Base-by-base conservation (phyloP, 2,888 invertebrate genomes). In the Alentia gelatinosa region DNA sequence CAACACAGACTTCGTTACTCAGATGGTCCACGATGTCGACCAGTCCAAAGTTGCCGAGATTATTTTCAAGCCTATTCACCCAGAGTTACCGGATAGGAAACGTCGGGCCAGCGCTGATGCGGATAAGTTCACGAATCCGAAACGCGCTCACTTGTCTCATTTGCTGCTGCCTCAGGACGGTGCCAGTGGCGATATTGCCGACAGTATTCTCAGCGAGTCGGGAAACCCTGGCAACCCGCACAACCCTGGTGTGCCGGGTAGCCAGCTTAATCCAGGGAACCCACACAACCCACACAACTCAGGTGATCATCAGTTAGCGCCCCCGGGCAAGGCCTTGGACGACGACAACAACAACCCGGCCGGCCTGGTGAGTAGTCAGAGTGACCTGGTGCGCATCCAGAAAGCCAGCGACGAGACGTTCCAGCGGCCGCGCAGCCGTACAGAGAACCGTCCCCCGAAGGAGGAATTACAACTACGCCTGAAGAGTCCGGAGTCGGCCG, bases 391-490 rank as follows among this genome's bases (percentile, higher is more conserved):
- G 12, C 86, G 47, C n/a, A 86, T 86, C 5, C 33, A 86, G 12
- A 83, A 83, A 39, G 30, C 56, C 5, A 56, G 56, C 56, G 84
- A 90, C 15, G 90, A 37, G 9, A 68, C 35, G 30, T 91, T 88
- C 50, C 74, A 74, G 74, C 30, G 42, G 19, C 88, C 88, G 0
- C 40, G 89, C 9, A 91, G 75, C 40, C 33, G 88, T 42, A 33
- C 88, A 33, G 91, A 91, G 26, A 50, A 68, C 12, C 33, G 47
- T 23, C n/a, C 84, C 93, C 93, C 93, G 90, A 94, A 92, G 50
- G 94, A 94, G 63, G 95, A 94, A 84, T 4, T 50, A 33, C 86
- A 86, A 50, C 30, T 86, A 26, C 86, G 86, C 92, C 93, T 26
- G 3, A 86, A 86, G 47, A 30, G 30, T 23, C 86, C 86, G 23